Base-by-base conservation (phyloP, 2,797 vertebrate species). In the Melanotaenia nigrans region DNA sequence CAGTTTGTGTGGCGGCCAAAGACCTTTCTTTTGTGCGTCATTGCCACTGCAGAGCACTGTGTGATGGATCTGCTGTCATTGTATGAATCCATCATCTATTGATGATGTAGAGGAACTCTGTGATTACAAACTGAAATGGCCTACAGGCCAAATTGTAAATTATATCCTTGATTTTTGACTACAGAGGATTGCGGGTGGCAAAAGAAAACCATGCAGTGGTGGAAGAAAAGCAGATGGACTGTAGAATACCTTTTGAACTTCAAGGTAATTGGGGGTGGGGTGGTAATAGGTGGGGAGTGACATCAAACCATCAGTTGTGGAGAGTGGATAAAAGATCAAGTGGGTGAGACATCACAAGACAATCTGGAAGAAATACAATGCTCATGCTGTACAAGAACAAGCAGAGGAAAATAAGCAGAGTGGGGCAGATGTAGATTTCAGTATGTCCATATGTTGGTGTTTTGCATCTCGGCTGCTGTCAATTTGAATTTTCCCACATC, bases 21-120 rank as follows among this genome's bases (percentile, higher is more conserved):
- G 51, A 38, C 64, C 55, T 79, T 73, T 83, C 49, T 77, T 87
- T 74, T 75, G 66, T 85, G 70, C 36, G 25, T 83, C 71, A 79
- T 82, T 78, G 73, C 67, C 61, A 40, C 33, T 18, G 62, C 72
- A 59, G 63, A 71, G 71, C 75, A 55, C 68, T 57, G 54, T 32
- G 62, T 72, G 77, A 83, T 65, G 67, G 62, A 83, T 85, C 73
- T 73, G 49, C 73, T 62, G 80, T 74, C 79, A 12, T 53, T 22
- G 5, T 32, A 65, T 71, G 76, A 79, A 89, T 87, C 70, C 49
- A 68, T 85, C 79, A 73, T 69, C 20, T 61, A 36, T 70, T 83
- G 84, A 83, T 12, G 67, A 85, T 83, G 75, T 68, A 87, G 82
- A 88, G 91, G 81, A 90, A 90, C 81, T 58, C 68, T 83, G 84